Conservation (phyloP, 2,888 invertebrate genomes). For the Noctua fimbriata region DNA sequence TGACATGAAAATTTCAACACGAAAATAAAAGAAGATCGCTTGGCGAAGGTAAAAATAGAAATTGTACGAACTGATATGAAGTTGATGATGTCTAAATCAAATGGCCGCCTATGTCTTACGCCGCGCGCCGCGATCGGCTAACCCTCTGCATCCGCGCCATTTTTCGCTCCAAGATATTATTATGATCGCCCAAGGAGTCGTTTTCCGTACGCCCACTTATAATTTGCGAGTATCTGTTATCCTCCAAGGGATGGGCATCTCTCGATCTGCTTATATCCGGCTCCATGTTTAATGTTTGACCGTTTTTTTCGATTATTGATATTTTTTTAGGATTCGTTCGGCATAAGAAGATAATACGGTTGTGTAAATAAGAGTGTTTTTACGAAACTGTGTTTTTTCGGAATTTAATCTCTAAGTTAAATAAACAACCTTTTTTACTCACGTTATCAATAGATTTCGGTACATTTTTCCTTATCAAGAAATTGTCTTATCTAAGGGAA, state of each 20-base stretch:
- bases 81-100: constrained; percentile 32
- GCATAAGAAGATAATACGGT: constrained; percentile 58
- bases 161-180: constrained; percentile 86
- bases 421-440: constrained; percentile 42
- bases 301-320: constrained; percentile 72
- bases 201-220: constrained; percentile 84
- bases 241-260: constrained; percentile 74
- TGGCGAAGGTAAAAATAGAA: constrained; percentile 7
- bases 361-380: constrained; percentile 56
- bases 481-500: constrained; percentile 29
- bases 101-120: constrained; percentile 48
- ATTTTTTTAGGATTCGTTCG: constrained; percentile 73
- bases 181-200: constrained; percentile 86
- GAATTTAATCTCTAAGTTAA: constrained; percentile 41
- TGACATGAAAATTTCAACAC: constrained; percentile 11
- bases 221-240: constrained; percentile 84
- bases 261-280: constrained; percentile 74
- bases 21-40: constrained; percentile 20
- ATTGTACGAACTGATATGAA: constrained; percentile 4
- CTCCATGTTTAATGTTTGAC: constrained; percentile 75
- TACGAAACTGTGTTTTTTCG: constrained; percentile 24
- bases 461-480: constrained; percentile 8
- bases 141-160: constrained; percentile 75
- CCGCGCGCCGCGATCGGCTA: constrained; percentile 50
- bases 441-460: constrained; percentile 25